A percentile compares a stretch with the other conserved stretches of the same genome.
Evolutionary conservation across 2,113 vertebrate species (phyloP).

Genomic region (Acrocephalus arundinaceus): DNA sequence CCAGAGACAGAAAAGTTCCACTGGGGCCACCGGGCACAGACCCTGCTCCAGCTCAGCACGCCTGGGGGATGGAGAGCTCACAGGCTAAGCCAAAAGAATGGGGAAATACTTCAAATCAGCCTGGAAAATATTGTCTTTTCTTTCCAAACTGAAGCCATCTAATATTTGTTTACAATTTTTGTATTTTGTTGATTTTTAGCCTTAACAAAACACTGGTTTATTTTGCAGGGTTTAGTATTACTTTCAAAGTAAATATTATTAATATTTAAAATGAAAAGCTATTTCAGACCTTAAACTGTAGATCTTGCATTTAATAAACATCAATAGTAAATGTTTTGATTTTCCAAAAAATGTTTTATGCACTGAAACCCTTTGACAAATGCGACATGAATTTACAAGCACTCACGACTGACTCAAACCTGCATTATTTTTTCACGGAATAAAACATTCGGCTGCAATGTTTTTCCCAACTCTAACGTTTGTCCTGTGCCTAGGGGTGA

Average conservation of each 20-base stretch:
- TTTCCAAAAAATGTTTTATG: background rate
- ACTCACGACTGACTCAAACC: background rate
- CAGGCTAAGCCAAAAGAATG: rapidly evolving
- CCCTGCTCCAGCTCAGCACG: rapidly evolving
- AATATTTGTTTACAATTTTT: background rate
- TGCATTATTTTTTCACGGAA: background rate
- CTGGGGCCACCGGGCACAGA: rapidly evolving
- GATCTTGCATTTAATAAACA: background rate
- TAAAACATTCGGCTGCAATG: background rate
- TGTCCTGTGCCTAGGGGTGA: constrained; percentile 4
- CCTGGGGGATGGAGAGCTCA: rapidly evolving
- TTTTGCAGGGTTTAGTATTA: background rate
- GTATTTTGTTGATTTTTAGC: background rate
- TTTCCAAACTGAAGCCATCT: background rate
- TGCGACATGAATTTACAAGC: background rate
- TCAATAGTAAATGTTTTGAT: background rate
- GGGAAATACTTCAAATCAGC: background rate
- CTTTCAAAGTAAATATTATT: background rate
- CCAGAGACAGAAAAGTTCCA: background rate
- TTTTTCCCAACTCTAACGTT: background rate
- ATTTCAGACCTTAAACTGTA: background rate
- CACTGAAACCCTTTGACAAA: background rate
- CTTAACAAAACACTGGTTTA: background rate
- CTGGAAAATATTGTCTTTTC: background rate
- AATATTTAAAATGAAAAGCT: background rate